Base-by-base conservation (phyloP, 2,113 vertebrate species). In the Oryzias celebensis region DNA sequence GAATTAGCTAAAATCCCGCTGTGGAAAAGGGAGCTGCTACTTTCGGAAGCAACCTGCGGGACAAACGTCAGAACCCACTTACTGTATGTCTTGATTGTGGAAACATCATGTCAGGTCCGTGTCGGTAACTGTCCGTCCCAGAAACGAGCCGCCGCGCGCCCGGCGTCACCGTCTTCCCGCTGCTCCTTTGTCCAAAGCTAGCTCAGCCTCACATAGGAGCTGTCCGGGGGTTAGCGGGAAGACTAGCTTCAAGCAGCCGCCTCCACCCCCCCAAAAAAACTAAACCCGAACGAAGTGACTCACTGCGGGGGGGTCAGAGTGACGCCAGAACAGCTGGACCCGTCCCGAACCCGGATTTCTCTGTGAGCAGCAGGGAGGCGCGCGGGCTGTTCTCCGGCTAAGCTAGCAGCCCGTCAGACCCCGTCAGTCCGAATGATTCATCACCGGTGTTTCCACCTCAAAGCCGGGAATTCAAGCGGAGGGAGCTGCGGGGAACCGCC, bases 61-160 rank as follows among this genome's bases (percentile, higher is more conserved):
- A 44, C 44, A 47, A 47, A 48, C n/a, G 8, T 7, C 17, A 47
- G 45, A 58, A 49, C 41, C 7, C 48, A 90, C 92, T 92, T 87
- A 93, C 92, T 90, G 92, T 92, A 85, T 93, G 92, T 86, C 92
- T 92, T 77, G 92, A 91, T 92, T 93, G 92, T 93, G 92, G 91
- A 93, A 93, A 93, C 92, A 93, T 93, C 92, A 93, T 93, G 91
- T 92, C 92, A 93, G 55, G 86, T 87, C 84, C 90, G 84, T 87
- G 86, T 86, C 66, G 85, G 84, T 79, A 75, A 77, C 65, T 79
- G 55, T 78, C 84, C 73, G 73, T 78, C 73, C 64, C 70, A 60
- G 76, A 86, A 72, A 70, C 73, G 80, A 68, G 43, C 50, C 76
- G 73, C 46, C 45, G 55, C 60, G 74, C 24, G 58, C 44, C 56